These are phyloP conservation scores for Synanthedon vespiformis DNA, from an alignment of 2,888 invertebrate genomes.

Conservation along the genomic window DNA sequence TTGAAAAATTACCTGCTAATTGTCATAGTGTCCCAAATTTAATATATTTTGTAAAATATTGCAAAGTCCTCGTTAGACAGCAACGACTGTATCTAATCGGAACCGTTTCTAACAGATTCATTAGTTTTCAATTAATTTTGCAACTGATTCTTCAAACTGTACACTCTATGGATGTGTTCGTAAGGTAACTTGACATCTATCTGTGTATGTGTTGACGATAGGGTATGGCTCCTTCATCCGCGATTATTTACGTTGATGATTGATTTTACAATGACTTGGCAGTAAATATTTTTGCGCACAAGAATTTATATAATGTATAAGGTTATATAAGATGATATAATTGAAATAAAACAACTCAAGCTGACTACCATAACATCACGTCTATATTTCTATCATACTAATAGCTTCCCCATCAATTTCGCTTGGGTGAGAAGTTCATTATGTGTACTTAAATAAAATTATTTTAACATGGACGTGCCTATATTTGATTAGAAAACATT, in stretches of 20 bases:
- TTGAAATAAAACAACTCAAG: too few relatives aligned
- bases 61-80: neutral
- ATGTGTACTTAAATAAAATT: too few relatives aligned
- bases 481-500: too few relatives aligned
- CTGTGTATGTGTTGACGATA: slow-evolving; percentile 11
- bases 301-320: too few relatives aligned
- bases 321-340: too few relatives aligned
- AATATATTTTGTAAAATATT: slow-evolving; percentile 5
- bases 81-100: neutral
- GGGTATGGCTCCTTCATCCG: neutral
- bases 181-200: slow-evolving; percentile 20
- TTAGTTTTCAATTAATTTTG: neutral
- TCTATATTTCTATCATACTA: too few relatives aligned
- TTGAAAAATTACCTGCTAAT: neutral
- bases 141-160: neutral
- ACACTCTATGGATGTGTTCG: slow-evolving; percentile 14
- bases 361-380: too few relatives aligned
- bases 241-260: neutral
- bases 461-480: too few relatives aligned
- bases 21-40: slow-evolving; percentile 1
- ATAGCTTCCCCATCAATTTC: too few relatives aligned
- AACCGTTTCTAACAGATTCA: slow-evolving; percentile 1
- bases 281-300: too few relatives aligned
- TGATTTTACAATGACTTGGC: neutral
- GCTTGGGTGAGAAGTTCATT: too few relatives aligned